Evolutionary conservation across 2,113 vertebrate species (phyloP).

Genomic region (Nibea albiflora): DNA sequence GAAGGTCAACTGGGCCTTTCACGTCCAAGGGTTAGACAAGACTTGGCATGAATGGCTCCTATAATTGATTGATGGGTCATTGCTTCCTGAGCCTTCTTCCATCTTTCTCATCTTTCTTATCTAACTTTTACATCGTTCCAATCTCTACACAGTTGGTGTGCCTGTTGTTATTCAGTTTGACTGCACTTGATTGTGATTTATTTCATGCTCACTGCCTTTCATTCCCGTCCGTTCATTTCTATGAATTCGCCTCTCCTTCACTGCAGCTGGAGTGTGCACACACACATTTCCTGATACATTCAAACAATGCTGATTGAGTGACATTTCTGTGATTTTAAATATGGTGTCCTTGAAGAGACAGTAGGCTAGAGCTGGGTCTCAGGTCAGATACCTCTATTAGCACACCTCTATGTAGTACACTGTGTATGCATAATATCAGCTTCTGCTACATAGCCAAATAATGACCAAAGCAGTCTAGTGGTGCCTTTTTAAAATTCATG

Average conservation of each 20-base stretch:
- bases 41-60: slow-evolving; percentile 23
- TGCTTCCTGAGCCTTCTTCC: slow-evolving; percentile 19
- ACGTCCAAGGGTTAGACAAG: slow-evolving; percentile 26
- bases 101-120: slow-evolving; percentile 13
- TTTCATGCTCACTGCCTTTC: background rate
- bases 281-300: too few species aligned
- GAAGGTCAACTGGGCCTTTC: slow-evolving; percentile 61
- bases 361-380: too few species aligned
- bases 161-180: background rate
- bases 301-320: too few species aligned
- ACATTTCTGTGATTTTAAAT: too few species aligned
- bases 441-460: too few species aligned
- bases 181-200: slow-evolving; percentile 14
- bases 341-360: too few species aligned
- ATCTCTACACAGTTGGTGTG: background rate
- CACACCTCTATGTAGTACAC: too few species aligned
- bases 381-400: too few species aligned
- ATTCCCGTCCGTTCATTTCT: background rate
- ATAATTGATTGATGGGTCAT: slow-evolving; percentile 46
- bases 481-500: too few species aligned
- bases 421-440: too few species aligned
- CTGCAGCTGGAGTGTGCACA: background rate
- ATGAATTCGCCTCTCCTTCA: background rate
- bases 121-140: slow-evolving; percentile 20
- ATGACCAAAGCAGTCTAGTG: too few species aligned